Percentiles rank a stretch among this genome's conserved stretches.
phyloP scores from a whole-genome alignment of 2,113 vertebrate genomes.

The Aegithalos caudatus region DNA sequence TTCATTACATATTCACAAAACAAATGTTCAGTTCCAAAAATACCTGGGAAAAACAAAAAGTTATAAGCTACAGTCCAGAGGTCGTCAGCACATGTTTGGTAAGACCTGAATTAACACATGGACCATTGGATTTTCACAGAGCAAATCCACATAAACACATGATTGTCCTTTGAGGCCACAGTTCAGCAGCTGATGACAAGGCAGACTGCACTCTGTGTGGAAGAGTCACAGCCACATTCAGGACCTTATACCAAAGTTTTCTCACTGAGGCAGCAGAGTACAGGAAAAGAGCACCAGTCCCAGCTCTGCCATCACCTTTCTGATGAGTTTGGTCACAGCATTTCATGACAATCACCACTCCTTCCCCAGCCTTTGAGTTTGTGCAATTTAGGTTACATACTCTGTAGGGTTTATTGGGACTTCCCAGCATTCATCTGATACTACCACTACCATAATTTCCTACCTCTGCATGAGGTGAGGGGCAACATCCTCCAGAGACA shows the following conservation, averaged over 20 bases:
- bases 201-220: accelerated
- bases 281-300: not conserved
- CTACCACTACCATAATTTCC: not conserved
- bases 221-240: not conserved
- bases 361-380: not conserved
- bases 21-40: not conserved
- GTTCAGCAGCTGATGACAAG: not conserved
- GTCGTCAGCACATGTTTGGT: not conserved
- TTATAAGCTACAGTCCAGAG: not conserved
- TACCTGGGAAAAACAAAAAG: not conserved
- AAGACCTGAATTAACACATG: not conserved
- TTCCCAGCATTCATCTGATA: not conserved
- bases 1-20: not conserved
- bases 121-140: not conserved
- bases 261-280: not conserved
- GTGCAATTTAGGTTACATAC: not conserved
- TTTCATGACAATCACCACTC: not conserved
- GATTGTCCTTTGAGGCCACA: not conserved
- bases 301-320: not conserved
- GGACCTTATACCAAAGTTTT: not conserved
- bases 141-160: not conserved
- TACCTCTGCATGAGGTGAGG: not conserved
- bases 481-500: not conserved
- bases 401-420: not conserved
- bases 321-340: not conserved